Evolutionary conservation across 2,888 invertebrate species (phyloP), one percentile per base, ranked within the genome.

Genomic region (Cataglyphis livida): DNA sequence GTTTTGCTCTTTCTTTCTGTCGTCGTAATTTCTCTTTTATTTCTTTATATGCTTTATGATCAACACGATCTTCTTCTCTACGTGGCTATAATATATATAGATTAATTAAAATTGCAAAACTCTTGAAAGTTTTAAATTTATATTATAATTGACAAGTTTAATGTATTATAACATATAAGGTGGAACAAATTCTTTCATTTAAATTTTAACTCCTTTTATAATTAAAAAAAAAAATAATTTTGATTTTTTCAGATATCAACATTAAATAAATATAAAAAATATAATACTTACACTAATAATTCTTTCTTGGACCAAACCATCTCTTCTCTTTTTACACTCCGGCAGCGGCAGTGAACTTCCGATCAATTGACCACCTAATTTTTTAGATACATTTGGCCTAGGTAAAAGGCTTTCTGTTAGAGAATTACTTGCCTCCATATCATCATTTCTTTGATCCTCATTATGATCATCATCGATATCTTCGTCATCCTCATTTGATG

Each of bases 21-120:
- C 96, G 95, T 10, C 97, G 96, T 85, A 97, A 95, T 93, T 97
- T 97, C 92, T 98, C 97, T 92, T 98, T 98, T 54, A 97, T 97
- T 91, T 97, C 97, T 93, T 96, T 97, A 94, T 97, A 97, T 70
- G 97, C 96, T 92, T 97, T 97, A 86, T 97, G 96, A 92, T 97
- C 97, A 84, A 96, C 94, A 84, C 97, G 96, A 84, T 98, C 98
- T 92, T 98, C 97, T 93, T 98, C 98, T 1, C 97, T 96, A 48
- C 98, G 96, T 0, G 98, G 98, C 98, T 98, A 94, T 62, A 95
- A 65, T 10, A 54, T 54, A 41, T 65, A 38, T 32, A 75, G 38
- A 51, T 70, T 25, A 6, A 48, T 74, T 48, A 6, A 73, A 73
- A 44, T 18, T 32, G 10, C n/a, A 5, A 3, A 21, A 15, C 7